Base-by-base conservation (phyloP, 2,888 invertebrate species). In the Oscheius myriophilus region DNA sequence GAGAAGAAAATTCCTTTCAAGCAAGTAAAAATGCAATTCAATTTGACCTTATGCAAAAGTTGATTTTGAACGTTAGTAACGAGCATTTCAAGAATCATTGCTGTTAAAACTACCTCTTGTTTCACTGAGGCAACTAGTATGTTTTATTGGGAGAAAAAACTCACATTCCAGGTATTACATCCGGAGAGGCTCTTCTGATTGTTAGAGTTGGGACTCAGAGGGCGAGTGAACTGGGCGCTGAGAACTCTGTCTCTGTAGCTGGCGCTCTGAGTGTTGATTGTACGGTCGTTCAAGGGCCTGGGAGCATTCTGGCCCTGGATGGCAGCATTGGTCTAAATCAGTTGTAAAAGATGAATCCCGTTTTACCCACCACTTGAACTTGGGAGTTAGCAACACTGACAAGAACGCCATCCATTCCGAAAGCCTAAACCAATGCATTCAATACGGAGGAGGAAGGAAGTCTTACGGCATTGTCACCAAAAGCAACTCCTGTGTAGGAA, bases 111-210 rank as follows among this genome's bases (percentile, higher is more conserved):
- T 33, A 33, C 3, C n/a, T n/a, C n/a, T n/a, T n/a, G n/a, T n/a
- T n/a, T n/a, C n/a, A n/a, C n/a, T n/a, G n/a, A n/a, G n/a, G n/a
- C n/a, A n/a, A n/a, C n/a, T n/a, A n/a, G n/a, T n/a, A n/a, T n/a
- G n/a, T n/a, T 45, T 45, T 18, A 59, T 21, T 14, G 26, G 26
- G 53, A 25, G 43, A 57, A 53, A 42, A 41, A 45, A 65, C 65
- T 43, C 65, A 65, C 65, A 49, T 57, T 42, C 65, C 65, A 65
- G 11, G 49, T 55, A 26, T 54, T 57, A 33, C 65, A 65, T 26
- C 57, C 65, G 25, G 45, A 21, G 18, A 65, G 54, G 33, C 45
- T 54, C 49, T 55, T 65, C 18, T 55, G 55, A 18, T 49, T 55
- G 55, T 45, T 46, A 18, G 26, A 25, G 11, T 43, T 65, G 16